phyloP scores from a whole-genome alignment of 2,113 vertebrate species.

The Hippocampus barbouri region DNA sequence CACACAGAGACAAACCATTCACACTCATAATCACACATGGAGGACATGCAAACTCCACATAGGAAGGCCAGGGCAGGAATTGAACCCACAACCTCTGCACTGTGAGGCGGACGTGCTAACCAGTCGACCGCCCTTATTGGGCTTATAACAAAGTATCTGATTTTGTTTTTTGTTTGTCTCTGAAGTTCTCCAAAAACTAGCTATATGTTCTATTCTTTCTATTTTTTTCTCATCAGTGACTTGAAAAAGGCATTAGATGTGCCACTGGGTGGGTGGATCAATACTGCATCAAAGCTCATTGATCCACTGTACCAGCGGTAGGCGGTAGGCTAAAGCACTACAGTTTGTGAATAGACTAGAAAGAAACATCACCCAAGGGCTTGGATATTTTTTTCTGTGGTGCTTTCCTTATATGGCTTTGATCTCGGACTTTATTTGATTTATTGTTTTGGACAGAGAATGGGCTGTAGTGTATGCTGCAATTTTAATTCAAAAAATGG shows the following conservation, averaged over 20 bases:
- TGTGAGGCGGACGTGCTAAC: too few relatives aligned
- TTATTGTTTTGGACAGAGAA: not conserved
- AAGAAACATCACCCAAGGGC: slow-evolving; percentile 48
- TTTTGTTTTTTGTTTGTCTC: slow-evolving; percentile 25
- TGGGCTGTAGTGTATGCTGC: not conserved
- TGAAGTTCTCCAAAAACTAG: slow-evolving; percentile 32
- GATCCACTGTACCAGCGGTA: slow-evolving; percentile 50
- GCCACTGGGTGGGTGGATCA: slow-evolving; percentile 41
- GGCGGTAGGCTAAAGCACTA: slow-evolving; percentile 23
- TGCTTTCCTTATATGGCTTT: not conserved
- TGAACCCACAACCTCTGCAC: too few relatives aligned
- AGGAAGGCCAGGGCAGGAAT: too few relatives aligned
- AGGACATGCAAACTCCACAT: too few relatives aligned
- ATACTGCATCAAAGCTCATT: slow-evolving; percentile 42
- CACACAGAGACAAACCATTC: too few relatives aligned
- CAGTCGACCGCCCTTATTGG: too few relatives aligned
- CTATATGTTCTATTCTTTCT: slow-evolving; percentile 28
- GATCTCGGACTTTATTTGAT: not conserved
- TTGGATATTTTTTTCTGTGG: slow-evolving; percentile 14
- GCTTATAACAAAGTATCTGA: slow-evolving; percentile 8
- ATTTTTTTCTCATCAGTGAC: slow-evolving; percentile 43
- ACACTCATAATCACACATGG: too few relatives aligned
- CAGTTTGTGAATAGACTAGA: slow-evolving; percentile 51
- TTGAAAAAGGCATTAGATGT: slow-evolving; percentile 50
- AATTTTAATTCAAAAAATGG: not conserved